Evolutionary conservation across 2,797 vertebrate genomes (phyloP), one percentile per base, ranked within the genome.

Genomic region (Cynodonichthys magdalenae): DNA sequence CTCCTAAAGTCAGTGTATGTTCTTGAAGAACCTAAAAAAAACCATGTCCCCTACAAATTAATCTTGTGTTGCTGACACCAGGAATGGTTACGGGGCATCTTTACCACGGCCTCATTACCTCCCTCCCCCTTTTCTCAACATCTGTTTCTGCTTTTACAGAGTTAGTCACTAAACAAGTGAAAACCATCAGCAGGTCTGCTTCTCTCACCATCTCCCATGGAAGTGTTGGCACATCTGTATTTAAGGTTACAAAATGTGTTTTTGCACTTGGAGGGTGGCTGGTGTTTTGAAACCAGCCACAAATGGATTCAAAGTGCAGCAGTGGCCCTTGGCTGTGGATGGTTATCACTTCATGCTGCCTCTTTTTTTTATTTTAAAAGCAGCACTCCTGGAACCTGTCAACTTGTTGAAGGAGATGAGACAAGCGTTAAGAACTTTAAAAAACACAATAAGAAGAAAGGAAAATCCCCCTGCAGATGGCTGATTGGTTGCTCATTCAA

Each of bases 261-360:
- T 88, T 84, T 84, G 27, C 29, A 70, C 31, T 63, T 17, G 67
- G 75, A 88, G 55, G 72, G 69, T 24, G 66, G 71, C 75, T 81
- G 76, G 58, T 60, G 65, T 28, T 66, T 87, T 83, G 70, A 87
- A 82, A 87, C 77, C 63, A 66, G 55, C 79, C 77, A 87, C 80
- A 83, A 78, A 80, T 71, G 68, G 58, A 84, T 69, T 81, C 51
- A 57, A 77, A 64, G 75, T 61, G 55, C 55, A 79, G 72, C 68
- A 52, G 77, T 74, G 63, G 86, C 79, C 82, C 27, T 86, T 85
- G 86, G 83, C 86, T 87, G 75, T 58, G 83, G 75, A 86, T 72
- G 80, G 80, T 86, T 88, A 92, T 90, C 82, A 34, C 70, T 78
- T 52, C 62, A 77, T 87, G 82, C 77, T 76, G 77, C 56, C 74